phyloP scores from a whole-genome alignment of 1,140 invertebrate genomes.

The Papilio polytes region DNA sequence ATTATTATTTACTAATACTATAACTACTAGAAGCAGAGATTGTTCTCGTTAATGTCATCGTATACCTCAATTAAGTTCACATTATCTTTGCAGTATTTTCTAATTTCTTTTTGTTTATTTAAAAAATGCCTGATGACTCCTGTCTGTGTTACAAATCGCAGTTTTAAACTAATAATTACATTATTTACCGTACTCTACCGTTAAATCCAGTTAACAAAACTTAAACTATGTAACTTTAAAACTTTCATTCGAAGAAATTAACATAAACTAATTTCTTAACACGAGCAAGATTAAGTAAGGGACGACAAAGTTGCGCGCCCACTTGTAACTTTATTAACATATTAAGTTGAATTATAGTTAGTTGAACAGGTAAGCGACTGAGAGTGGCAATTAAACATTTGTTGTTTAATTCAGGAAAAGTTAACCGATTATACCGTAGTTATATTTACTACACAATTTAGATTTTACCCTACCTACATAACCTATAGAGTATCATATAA shows the following conservation, averaged over 20 bases:
- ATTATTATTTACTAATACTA: too few relatives aligned
- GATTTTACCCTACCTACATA: too few relatives aligned
- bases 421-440: background rate
- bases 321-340: slow-evolving; percentile 38
- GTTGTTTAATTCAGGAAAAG: background rate
- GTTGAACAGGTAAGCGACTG: slow-evolving; percentile 13
- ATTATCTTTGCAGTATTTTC: too few relatives aligned
- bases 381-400: slow-evolving; percentile 9
- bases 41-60: too few relatives aligned
- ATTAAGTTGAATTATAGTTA: slow-evolving; percentile 26
- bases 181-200: background rate
- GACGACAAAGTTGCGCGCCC: slow-evolving; percentile 18
- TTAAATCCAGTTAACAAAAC: background rate
- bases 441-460: background rate
- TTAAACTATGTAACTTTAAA: slow-evolving; percentile 14
- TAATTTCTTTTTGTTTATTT: background rate
- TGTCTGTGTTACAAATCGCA: background rate
- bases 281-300: slow-evolving; percentile 22
- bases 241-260: slow-evolving; percentile 31
- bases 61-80: too few relatives aligned
- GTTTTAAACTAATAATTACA: background rate
- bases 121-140: background rate
- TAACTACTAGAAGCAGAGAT: too few relatives aligned
- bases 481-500: too few relatives aligned
- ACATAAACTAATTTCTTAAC: slow-evolving; percentile 36